Conservation (phyloP, 1,140 invertebrate species). For the Phocides pigmalion region DNA sequence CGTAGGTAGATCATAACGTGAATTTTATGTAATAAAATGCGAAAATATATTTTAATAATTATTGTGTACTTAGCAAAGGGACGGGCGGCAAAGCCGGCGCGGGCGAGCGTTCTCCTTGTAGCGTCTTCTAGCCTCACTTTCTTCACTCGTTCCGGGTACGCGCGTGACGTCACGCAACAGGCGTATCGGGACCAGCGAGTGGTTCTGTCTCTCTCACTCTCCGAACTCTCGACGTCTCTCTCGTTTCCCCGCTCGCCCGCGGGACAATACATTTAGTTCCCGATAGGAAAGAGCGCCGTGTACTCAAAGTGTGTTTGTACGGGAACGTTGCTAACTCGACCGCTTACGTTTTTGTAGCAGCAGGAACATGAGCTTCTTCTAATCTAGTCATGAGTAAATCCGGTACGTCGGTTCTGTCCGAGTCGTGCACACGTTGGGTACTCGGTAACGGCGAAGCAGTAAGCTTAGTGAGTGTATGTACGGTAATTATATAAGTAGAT, state of each 20-base stretch:
- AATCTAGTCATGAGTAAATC: constrained; percentile 59
- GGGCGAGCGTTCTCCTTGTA: constrained; percentile 65
- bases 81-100: constrained; percentile 77
- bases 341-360: constrained; percentile 22
- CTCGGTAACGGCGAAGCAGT: constrained; percentile 62
- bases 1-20: constrained; percentile 82
- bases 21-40: constrained; percentile 84
- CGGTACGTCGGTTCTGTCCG: constrained; percentile 36
- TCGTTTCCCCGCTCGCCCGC: constrained; percentile 65
- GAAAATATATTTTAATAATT: constrained; percentile 84
- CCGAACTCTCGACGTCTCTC: constrained; percentile 30
- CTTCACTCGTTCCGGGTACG: constrained; percentile 12
- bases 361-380: constrained; percentile 47
- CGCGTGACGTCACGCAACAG: constrained; percentile 14
- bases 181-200: constrained; percentile 13
- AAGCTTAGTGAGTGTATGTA: constrained; percentile 83
- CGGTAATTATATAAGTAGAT: constrained; percentile 83
- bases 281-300: constrained; percentile 58
- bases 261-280: constrained; percentile 76
- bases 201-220: constrained; percentile 30
- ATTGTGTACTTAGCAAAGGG: constrained; percentile 78
- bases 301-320: constrained; percentile 65
- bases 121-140: constrained; percentile 57
- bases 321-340: constrained; percentile 22
- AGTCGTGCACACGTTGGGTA: constrained; percentile 67